phyloP scores from a whole-genome alignment of 2,113 vertebrate species.

The Oreochromis aureus region DNA sequence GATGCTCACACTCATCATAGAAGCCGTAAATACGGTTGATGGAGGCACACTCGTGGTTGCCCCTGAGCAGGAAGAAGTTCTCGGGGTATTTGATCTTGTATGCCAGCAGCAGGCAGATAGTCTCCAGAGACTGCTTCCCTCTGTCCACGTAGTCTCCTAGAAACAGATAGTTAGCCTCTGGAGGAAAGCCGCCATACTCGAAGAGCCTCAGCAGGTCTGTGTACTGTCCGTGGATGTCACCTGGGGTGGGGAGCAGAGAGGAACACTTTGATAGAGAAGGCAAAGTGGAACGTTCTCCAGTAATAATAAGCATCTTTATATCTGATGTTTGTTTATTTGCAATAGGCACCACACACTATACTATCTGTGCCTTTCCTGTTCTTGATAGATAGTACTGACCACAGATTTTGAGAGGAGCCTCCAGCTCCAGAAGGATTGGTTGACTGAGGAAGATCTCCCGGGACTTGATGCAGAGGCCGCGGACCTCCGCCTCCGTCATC shows the following conservation, averaged over 20 bases:
- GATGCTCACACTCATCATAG: slow-evolving; percentile 93
- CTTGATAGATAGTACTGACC: slow-evolving; percentile 65
- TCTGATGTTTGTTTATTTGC: neutral
- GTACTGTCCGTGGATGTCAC: slow-evolving; percentile 72
- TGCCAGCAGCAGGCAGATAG: slow-evolving; percentile 90
- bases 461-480: slow-evolving; percentile 93
- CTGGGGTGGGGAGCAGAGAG: neutral
- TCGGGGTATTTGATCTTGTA: slow-evolving; percentile 98
- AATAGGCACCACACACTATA: neutral
- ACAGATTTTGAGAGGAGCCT: slow-evolving; percentile 94
- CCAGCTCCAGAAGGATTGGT: slow-evolving; percentile 92
- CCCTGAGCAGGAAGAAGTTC: slow-evolving; percentile 93
- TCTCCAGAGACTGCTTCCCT: slow-evolving; percentile 95
- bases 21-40: slow-evolving; percentile 98
- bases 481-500: slow-evolving; percentile 94
- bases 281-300: neutral
- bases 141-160: slow-evolving; percentile 95
- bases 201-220: slow-evolving; percentile 86
- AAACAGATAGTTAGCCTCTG: slow-evolving; percentile 95
- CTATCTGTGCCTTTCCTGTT: neutral
- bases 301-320: neutral
- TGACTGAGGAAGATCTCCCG: slow-evolving; percentile 96
- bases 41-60: slow-evolving; percentile 94
- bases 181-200: slow-evolving; percentile 93
- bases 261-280: neutral